Evolutionary conservation across 2,113 vertebrate species (phyloP).

Genomic region (Stomatorhinus ivindoensis): DNA sequence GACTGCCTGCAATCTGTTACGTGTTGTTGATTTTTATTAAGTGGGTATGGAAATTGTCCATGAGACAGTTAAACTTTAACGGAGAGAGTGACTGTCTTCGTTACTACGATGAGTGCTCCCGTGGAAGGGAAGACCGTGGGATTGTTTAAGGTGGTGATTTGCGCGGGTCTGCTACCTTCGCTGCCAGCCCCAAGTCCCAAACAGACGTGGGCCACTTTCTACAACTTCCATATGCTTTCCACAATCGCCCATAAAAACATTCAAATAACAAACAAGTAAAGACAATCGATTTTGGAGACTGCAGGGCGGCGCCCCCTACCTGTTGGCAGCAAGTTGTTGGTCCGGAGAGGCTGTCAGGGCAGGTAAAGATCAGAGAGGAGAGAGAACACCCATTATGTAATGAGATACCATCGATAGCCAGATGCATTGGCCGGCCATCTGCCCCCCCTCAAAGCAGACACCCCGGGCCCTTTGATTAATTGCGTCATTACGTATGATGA

Average conservation of each 20-base stretch:
- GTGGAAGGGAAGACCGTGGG: not conserved
- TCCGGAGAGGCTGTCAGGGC: slow-evolving; percentile 8
- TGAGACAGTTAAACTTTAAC: not conserved
- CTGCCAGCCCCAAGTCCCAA: not conserved
- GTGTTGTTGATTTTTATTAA: not conserved
- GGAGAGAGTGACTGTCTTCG: not conserved
- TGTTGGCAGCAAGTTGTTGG: not conserved
- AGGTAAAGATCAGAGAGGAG: slow-evolving; percentile 9
- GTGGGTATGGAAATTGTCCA: not conserved
- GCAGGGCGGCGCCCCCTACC: not conserved
- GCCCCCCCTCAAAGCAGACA: not conserved
- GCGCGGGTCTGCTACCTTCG: not conserved
- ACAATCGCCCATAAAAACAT: not conserved
- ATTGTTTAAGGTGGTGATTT: not conserved
- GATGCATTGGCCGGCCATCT: not conserved
- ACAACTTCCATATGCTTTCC: not conserved
- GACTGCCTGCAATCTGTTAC: not conserved
- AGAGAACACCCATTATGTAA: slow-evolving; percentile 5
- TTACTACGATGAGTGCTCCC: not conserved
- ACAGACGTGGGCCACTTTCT: not conserved
- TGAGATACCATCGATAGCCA: not conserved
- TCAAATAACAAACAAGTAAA: not conserved
- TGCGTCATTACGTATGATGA: slow-evolving; percentile 20
- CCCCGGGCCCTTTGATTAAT: slow-evolving; percentile 24
- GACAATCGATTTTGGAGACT: not conserved